Evolutionary conservation across 2,888 invertebrate genomes (phyloP).

Genomic region (Meganola albula): DNA sequence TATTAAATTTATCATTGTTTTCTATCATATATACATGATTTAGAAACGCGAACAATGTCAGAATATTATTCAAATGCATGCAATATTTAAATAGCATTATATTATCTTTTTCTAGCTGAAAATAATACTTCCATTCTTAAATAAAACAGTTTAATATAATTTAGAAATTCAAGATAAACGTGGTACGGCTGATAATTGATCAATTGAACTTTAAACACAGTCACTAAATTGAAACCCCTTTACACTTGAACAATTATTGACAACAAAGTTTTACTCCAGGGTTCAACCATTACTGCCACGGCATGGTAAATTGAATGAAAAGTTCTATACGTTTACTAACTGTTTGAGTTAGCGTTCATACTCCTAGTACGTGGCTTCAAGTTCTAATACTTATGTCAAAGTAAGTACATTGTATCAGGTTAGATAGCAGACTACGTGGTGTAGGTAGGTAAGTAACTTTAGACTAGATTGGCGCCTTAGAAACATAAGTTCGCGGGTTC

Average conservation of each 20-base stretch:
- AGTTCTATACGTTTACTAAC: slow-evolving; percentile 37
- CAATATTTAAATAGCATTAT: too few species aligned
- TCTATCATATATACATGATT: too few species aligned
- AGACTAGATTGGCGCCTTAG: too few species aligned
- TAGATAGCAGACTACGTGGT: slow-evolving; percentile 4
- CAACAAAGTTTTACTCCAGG: slow-evolving; percentile 55
- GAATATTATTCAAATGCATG: too few species aligned
- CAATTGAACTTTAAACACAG: slow-evolving; percentile 41
- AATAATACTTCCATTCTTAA: not conserved
- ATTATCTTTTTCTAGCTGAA: too few species aligned
- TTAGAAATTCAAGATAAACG: not conserved
- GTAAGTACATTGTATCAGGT: slow-evolving; percentile 29
- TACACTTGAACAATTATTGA: slow-evolving; percentile 64
- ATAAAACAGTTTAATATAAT: too few species aligned
- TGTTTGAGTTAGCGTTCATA: slow-evolving; percentile 38
- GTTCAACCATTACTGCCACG: slow-evolving; percentile 47
- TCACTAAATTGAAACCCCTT: slow-evolving; percentile 45
- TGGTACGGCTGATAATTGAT: slow-evolving; percentile 43
- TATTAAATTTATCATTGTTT: too few species aligned
- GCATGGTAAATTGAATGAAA: slow-evolving; percentile 38
- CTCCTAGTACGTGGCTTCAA: too few species aligned
- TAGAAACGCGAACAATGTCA: too few species aligned
- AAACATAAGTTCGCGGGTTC: too few species aligned
- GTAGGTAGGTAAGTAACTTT: too few species aligned
- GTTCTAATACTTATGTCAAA: slow-evolving; percentile 25